Evolutionary conservation across 1,140 invertebrate genomes (phyloP).

Genomic region (Macrotrachela quadricornifera): DNA sequence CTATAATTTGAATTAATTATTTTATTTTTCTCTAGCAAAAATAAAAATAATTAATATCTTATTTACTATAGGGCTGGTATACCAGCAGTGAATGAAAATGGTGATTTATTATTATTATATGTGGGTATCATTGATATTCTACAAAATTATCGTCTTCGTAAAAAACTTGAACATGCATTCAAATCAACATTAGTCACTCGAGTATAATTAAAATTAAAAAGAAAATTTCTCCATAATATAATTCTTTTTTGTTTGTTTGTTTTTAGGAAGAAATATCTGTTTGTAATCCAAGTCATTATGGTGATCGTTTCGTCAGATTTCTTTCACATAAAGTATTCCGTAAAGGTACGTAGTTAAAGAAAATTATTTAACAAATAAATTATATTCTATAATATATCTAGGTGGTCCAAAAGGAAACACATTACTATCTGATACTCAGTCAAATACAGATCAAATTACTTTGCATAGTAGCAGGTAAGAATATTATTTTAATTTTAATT

Average conservation of each 20-base stretch:
- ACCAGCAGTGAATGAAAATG: slow-evolving; percentile 79
- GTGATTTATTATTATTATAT: slow-evolving; percentile 75
- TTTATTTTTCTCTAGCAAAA: too few relatives aligned
- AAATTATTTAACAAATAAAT: too few relatives aligned
- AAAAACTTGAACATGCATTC: slow-evolving; percentile 91
- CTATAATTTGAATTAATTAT: too few relatives aligned
- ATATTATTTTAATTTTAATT: too few relatives aligned
- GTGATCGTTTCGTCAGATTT: slow-evolving; percentile 1
- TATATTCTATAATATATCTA: too few relatives aligned
- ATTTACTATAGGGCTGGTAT: slow-evolving; percentile 57
- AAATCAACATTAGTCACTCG: slow-evolving; percentile 34
- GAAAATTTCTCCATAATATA: too few relatives aligned
- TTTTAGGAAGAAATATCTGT: slow-evolving; percentile 6
- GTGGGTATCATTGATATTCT: slow-evolving; percentile 94
- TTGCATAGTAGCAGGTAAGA: too few relatives aligned
- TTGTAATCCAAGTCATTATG: slow-evolving; percentile 5
- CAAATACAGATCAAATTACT: too few relatives aligned
- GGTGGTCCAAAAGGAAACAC: too few relatives aligned
- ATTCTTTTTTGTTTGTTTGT: neutral
- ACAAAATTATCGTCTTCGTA: slow-evolving; percentile 83
- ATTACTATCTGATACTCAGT: too few relatives aligned
- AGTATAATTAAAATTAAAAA: neutral
- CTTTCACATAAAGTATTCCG: slow-evolving; percentile 1
- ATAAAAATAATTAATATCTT: too few relatives aligned
- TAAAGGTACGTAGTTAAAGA: neutral